Evolutionary conservation across 2,113 vertebrate species (phyloP).

Genomic region (Anolis sagrei): DNA sequence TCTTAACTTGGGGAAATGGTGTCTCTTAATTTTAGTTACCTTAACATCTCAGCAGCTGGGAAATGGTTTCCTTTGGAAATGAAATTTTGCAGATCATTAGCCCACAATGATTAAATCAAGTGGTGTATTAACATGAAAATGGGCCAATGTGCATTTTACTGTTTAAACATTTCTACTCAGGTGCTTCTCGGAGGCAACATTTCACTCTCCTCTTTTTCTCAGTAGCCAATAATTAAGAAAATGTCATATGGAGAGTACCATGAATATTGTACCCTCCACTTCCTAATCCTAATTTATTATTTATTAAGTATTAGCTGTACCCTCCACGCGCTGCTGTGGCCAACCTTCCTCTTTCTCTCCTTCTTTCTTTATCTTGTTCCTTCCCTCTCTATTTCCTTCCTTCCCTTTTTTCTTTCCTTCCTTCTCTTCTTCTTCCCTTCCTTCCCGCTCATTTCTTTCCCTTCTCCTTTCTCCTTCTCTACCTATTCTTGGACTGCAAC

Average conservation of each 20-base stretch:
- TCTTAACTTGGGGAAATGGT: constrained; percentile 36
- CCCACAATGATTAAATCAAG: constrained; percentile 65
- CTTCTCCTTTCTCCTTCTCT: too few species aligned
- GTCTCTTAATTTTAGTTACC: constrained; percentile 45
- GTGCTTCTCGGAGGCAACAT: constrained; percentile 51
- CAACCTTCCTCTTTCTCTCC: not conserved
- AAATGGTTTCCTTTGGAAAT: constrained; percentile 55
- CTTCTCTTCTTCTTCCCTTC: too few species aligned
- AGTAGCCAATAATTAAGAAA: constrained; percentile 56
- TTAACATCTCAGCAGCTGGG: constrained; percentile 51
- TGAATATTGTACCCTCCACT: constrained; percentile 38
- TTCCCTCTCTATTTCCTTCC: too few species aligned
- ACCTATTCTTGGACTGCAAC: too few species aligned
- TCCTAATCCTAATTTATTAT: constrained; percentile 39
- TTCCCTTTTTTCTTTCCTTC: too few species aligned
- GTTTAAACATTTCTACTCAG: constrained; percentile 62
- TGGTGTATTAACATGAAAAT: constrained; percentile 65
- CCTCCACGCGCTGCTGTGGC: too few species aligned
- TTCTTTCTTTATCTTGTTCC: not conserved
- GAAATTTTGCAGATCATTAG: constrained; percentile 70
- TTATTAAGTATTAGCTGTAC: constrained; percentile 10
- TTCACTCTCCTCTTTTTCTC: constrained; percentile 30
- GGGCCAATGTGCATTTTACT: constrained; percentile 54
- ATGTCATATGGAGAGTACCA: constrained; percentile 50
- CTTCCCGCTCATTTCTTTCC: too few species aligned